Conservation (phyloP, 2,888 invertebrate genomes). For the Drosophila subquinaria region DNA sequence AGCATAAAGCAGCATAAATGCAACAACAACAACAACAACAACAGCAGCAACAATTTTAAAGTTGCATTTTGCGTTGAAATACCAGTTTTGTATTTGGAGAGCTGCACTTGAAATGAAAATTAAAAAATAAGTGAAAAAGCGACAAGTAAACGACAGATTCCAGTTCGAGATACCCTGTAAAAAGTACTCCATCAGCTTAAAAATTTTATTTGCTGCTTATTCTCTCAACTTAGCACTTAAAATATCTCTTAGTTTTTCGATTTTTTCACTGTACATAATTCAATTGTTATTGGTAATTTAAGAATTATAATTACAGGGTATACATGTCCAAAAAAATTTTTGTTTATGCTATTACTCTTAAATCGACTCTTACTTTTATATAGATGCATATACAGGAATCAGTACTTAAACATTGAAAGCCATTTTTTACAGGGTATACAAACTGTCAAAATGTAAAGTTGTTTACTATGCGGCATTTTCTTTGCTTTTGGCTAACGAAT, state of each 20-base stretch:
- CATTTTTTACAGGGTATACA: not conserved
- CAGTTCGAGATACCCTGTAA: conserved; percentile 15
- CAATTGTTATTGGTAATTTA: not conserved
- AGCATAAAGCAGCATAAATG: conserved; percentile 74
- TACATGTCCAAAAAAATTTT: not conserved
- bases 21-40: conserved; percentile 45
- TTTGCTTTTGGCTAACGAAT: conserved; percentile 29
- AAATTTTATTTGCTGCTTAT: not conserved
- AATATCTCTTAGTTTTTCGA: not conserved
- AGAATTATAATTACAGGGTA: not conserved
- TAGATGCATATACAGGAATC: not conserved
- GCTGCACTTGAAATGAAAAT: conserved; percentile 70
- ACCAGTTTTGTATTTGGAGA: conserved; percentile 78
- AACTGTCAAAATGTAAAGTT: not conserved
- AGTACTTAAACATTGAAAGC: not conserved
- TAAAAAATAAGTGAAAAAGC: conserved; percentile 25
- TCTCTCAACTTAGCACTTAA: too few relatives aligned
- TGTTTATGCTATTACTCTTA: not conserved
- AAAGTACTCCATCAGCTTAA: not conserved
- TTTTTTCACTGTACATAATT: not conserved
- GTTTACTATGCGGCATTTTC: conserved; percentile 12
- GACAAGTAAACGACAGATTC: not conserved
- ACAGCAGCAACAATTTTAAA: conserved; percentile 59
- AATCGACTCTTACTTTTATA: not conserved
- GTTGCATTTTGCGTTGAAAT: conserved; percentile 78